Percentiles rank a stretch among this genome's conserved stretches.
phyloP scores from a whole-genome alignment of 2,888 invertebrate genomes.

The Orthonychiurus folsomi region DNA sequence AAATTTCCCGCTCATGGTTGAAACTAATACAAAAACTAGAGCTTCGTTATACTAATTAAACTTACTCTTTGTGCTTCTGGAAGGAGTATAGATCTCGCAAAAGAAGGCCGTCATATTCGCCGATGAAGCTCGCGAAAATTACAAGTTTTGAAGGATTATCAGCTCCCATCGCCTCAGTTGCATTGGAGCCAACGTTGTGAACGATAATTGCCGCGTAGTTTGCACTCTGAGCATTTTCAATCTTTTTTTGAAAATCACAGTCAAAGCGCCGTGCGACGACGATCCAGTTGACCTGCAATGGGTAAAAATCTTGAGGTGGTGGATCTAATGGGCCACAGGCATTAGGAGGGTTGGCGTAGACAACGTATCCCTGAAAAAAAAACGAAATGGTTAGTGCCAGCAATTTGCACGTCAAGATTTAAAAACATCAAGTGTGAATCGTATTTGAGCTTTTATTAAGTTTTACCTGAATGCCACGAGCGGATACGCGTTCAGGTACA shows the following conservation, averaged over 20 bases:
- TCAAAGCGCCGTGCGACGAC: constrained; percentile 65
- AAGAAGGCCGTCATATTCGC: constrained; percentile 58
- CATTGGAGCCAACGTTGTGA: constrained; percentile 72
- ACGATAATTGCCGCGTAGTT: constrained; percentile 74
- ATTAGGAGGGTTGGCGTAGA: constrained; percentile 57
- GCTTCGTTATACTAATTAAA: neutral
- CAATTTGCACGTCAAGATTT: too few relatives aligned
- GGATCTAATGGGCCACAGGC: constrained; percentile 56
- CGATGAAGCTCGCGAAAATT: constrained; percentile 78
- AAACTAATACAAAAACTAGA: neutral
- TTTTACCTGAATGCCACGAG: constrained; percentile 34
- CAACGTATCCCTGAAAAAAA: constrained; percentile 56
- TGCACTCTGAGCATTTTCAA: constrained; percentile 71
- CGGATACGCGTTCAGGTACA: constrained; percentile 33
- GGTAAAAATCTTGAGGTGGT: constrained; percentile 11
- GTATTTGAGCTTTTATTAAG: constrained; percentile 9
- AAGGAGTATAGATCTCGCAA: constrained; percentile 53
- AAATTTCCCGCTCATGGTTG: neutral
- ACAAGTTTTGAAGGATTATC: constrained; percentile 57
- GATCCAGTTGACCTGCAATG: constrained; percentile 60
- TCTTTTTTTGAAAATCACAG: constrained; percentile 78
- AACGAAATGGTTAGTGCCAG: neutral
- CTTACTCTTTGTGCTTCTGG: constrained; percentile 9
- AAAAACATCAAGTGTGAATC: neutral
- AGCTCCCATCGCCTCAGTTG: constrained; percentile 58